These are phyloP conservation scores for Ooceraea biroi DNA, from an alignment of 1,140 invertebrate species.

Conservation along the genomic window DNA sequence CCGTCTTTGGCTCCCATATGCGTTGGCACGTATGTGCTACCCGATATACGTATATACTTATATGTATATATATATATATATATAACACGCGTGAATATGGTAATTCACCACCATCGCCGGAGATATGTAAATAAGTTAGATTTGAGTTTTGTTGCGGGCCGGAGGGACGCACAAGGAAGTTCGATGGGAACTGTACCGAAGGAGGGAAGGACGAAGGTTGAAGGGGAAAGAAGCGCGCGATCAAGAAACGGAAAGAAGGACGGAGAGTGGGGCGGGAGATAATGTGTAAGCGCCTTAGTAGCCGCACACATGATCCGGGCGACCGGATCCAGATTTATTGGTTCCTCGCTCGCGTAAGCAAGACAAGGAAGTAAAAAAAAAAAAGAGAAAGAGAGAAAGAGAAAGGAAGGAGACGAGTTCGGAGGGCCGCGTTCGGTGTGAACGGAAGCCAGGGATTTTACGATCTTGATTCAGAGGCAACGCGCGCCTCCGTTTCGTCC, in stretches of 20 bases:
- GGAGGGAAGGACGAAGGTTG: slow-evolving; percentile 67
- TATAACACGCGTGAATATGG: slow-evolving; percentile 79
- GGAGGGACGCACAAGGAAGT: slow-evolving; percentile 66
- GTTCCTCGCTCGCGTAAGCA: slow-evolving; percentile 72
- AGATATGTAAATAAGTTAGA: slow-evolving; percentile 86
- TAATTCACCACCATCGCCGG: slow-evolving; percentile 83
- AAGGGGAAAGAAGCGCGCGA: slow-evolving; percentile 60
- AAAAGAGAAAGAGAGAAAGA: slow-evolving; percentile 56
- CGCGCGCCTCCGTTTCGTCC: slow-evolving; percentile 60
- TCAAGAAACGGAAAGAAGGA: slow-evolving; percentile 54
- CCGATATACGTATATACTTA: slow-evolving; percentile 11
- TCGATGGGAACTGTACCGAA: slow-evolving; percentile 83
- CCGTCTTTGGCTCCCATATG: slow-evolving; percentile 60
- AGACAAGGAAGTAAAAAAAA: slow-evolving; percentile 37
- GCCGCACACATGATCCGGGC: slow-evolving; percentile 80
- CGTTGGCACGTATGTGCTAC: slow-evolving; percentile 63
- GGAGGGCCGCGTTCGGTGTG: slow-evolving; percentile 75
- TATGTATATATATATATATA: slow-evolving; percentile 16
- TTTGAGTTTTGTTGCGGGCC: slow-evolving; percentile 84
- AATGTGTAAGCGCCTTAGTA: slow-evolving; percentile 84
- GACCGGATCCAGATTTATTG: slow-evolving; percentile 85
- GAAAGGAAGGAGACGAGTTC: slow-evolving; percentile 48
- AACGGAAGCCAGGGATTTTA: slow-evolving; percentile 83
- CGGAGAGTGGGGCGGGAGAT: slow-evolving; percentile 65
- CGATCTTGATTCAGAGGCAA: slow-evolving; percentile 73